Conservation (phyloP, 2,113 vertebrate genomes). For the Pachycephala philippinensis region DNA sequence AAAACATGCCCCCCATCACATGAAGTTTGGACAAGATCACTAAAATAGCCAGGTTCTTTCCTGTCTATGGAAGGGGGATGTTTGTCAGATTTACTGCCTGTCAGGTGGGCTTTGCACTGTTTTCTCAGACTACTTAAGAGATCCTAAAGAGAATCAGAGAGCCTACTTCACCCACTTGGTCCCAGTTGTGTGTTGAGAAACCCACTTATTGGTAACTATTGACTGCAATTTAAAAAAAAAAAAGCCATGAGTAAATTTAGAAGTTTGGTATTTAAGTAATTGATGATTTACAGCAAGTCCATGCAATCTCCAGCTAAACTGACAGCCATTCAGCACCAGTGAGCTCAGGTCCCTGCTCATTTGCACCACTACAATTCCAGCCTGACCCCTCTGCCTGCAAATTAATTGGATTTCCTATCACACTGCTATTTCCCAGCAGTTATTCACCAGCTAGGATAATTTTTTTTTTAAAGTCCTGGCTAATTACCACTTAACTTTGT, state of each 20-base stretch:
- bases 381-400: background rate
- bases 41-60: background rate
- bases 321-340: background rate
- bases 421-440: background rate
- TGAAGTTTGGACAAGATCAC: background rate
- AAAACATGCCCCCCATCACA: background rate
- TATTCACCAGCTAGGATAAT: background rate
- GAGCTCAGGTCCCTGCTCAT: background rate
- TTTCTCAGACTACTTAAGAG: background rate
- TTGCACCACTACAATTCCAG: background rate
- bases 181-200: background rate
- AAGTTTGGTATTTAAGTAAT: background rate
- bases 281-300: background rate
- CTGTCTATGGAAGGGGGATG: background rate
- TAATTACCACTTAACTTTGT: background rate
- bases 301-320: background rate
- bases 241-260: background rate
- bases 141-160: background rate
- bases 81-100: background rate
- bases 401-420: background rate
- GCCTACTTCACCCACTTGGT: background rate
- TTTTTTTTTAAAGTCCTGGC: background rate
- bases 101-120: background rate
- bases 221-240: background rate
- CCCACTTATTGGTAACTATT: background rate